Evolutionary conservation across 2,888 invertebrate species (phyloP), one percentile per base, ranked within the genome.

Genomic region (Tenthredo mesomela): DNA sequence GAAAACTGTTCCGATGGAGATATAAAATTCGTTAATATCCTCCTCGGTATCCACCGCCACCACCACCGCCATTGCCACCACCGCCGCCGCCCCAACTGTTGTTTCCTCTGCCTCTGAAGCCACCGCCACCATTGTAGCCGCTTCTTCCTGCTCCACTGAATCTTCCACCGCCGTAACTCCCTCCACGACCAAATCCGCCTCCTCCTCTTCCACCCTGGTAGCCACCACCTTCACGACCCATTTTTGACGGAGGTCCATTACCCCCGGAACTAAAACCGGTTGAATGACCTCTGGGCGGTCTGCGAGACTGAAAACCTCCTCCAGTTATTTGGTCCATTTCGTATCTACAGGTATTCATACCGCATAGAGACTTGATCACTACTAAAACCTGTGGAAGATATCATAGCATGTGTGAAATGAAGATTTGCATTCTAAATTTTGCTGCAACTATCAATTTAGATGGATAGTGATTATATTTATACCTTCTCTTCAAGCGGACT

Each of bases 291-390:
- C 94, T 90, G 1, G 94, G 94, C 3, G 94, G 94, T 86, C 95
- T 94, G 58, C 94, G 94, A 0, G 94, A 94, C 9, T 95, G 94
- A 0, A 94, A 93, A 82, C 95, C 93, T 87, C 94, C 94, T 1
- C 93, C 92, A 0, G 95, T 94, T 2, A 95, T 93, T 21, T 93
- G 95, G 25, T 95, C 94, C 87, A 97, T 95, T 84, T 95, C 95
- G 90, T 94, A 95, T 89, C 97, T 96, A 0, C 97, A 97, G 0
- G 98, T 96, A 87, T 96, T 95, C 90, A 97, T 94, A 50, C 95
- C 94, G 90, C 98, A 98, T 0, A 99, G 93, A 29, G 96, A 95
- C 89, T 95, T 95, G 0, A 99, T 94, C 6, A 97, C 95, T 47
- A 94, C 93, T 47, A 98, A 94, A 0, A 97, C 94, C 94, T 96